These are phyloP conservation scores for Ginglymostoma cirratum DNA, from an alignment of 2,113 vertebrate species.

Conservation along the genomic window DNA sequence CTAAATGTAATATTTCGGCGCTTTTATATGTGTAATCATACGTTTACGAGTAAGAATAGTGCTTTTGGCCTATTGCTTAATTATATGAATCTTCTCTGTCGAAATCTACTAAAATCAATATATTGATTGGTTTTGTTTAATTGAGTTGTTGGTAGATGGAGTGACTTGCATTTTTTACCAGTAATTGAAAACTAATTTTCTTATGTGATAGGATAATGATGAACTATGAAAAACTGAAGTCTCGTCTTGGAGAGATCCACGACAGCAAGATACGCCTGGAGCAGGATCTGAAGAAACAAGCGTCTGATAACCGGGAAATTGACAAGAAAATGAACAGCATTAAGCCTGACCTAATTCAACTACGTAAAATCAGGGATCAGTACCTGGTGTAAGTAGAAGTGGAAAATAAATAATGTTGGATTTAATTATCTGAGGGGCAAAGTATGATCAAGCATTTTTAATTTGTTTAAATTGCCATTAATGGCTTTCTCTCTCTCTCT, in stretches of 20 bases:
- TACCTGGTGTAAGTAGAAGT: constrained; percentile 78
- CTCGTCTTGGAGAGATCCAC: constrained; percentile 85
- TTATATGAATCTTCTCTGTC: not conserved
- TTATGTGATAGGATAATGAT: constrained; percentile 72
- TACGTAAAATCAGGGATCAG: constrained; percentile 89
- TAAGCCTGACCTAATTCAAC: constrained; percentile 87
- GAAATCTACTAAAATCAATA: not conserved
- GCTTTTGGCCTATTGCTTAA: not conserved
- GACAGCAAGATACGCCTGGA: constrained; percentile 88
- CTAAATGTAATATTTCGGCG: not conserved
- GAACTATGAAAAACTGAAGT: constrained; percentile 91
- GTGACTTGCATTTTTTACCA: not conserved
- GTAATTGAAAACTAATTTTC: not conserved
- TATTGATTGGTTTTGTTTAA: not conserved
- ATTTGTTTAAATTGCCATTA: not conserved
- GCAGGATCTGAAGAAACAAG: constrained; percentile 86
- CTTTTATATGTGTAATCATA: not conserved
- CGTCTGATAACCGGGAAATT: constrained; percentile 87
- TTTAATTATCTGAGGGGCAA: not conserved
- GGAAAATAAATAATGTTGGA: not conserved
- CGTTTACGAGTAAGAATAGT: not conserved
- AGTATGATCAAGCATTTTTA: not conserved
- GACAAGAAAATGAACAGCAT: constrained; percentile 94
- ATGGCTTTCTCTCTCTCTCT: not conserved
- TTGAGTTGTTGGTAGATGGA: not conserved